Base-by-base conservation (phyloP, 2,888 invertebrate genomes). In the Platycheirus albimanus region DNA sequence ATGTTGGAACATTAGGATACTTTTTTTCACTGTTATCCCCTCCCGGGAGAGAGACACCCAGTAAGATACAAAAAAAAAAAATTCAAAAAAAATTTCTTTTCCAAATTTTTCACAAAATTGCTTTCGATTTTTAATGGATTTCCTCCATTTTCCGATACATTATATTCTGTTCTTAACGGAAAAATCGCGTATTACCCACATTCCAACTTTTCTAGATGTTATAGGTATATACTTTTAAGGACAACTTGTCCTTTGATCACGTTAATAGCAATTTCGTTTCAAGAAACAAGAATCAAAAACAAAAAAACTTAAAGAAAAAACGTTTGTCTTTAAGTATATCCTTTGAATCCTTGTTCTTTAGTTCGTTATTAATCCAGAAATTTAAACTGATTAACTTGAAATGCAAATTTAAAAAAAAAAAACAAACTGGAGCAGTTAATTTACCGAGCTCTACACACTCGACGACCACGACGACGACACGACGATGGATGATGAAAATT, bases 381-480 rank as follows among this genome's bases (percentile, higher is more conserved):
- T 54, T 41, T 41, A 24, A 56, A 58, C 10, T 17, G 30, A 19
- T 49, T 64, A 64, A 38, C 13, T 51, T 41, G 10, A 15, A 67
- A 72, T 41, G 58, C 72, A 78, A 78, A 72, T 72, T 30, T 7
- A 17, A 33, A 51, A 70, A 77, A 58, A 77, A 66, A 30, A 67
- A 72, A 58, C 52, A 58, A 78, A 52, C 51, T 72, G 64, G 72
- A 79, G 67, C 74, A 74, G 54, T 74, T 47, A 79, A 74, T 79
- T 69, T 79, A 79, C 74, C 79, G 67, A 79, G 74, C 79, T 69
- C 67, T 69, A 74, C 79, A 79, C 79, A 79, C 79, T 79, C 74
- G 74, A 79, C 79, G 69, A 79, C 79, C 69, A 79, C 79, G 61
- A 74, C 74, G 67, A 74, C 79, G 64, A 77, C 77, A 63, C 76